A percentile compares a stretch with the other conserved stretches of the same genome.
Conservation (phyloP, 2,888 invertebrate species). For the Cerastis rubricosa region DNA sequence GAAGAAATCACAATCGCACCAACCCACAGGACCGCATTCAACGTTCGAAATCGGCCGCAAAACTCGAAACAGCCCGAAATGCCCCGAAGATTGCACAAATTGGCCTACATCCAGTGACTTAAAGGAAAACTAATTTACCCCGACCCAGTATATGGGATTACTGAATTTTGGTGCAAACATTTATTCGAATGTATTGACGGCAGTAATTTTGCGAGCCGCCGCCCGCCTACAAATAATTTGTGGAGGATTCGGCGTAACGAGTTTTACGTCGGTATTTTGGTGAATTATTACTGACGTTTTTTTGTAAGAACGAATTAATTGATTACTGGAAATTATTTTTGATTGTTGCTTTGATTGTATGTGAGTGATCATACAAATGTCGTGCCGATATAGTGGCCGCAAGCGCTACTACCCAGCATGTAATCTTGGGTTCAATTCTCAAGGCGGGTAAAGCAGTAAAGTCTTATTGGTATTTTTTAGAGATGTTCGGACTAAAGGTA, state of each 20-base stretch:
- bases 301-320: constrained; percentile 21
- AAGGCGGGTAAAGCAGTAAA: no score
- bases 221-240: constrained; percentile 41
- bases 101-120: constrained; percentile 57
- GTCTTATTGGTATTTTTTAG: no score
- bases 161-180: constrained; percentile 51
- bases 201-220: constrained; percentile 27
- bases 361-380: background rate
- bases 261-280: constrained; percentile 46
- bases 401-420: background rate
- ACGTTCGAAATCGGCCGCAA: constrained; percentile 30
- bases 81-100: constrained; percentile 67
- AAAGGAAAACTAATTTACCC: constrained; percentile 60
- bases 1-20: constrained; percentile 35
- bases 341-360: background rate
- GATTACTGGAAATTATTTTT: constrained; percentile 13
- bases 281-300: constrained; percentile 41
- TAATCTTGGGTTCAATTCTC: background rate
- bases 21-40: constrained; percentile 17
- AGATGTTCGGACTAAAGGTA: no score
- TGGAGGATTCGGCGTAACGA: constrained; percentile 34
- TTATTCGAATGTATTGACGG: constrained; percentile 49
- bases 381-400: background rate
- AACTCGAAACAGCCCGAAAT: constrained; percentile 38
- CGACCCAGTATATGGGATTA: constrained; percentile 36